Evolutionary conservation across 2,888 invertebrate species (phyloP), one percentile per base, ranked within the genome.

Genomic region (Odontothrips loti): DNA sequence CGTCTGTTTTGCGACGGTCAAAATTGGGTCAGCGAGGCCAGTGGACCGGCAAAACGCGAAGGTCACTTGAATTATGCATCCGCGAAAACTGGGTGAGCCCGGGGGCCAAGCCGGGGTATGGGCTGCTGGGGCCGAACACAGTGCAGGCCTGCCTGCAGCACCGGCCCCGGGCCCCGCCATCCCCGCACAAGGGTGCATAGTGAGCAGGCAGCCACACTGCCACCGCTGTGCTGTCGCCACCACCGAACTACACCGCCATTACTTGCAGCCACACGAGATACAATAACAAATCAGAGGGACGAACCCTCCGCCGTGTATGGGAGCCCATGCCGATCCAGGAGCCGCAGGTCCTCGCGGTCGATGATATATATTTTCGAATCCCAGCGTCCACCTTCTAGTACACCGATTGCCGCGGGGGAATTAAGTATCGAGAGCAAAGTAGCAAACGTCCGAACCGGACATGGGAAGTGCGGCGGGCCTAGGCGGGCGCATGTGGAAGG

Each of bases 61-160:
- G 68, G 68, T 75, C 68, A 75, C 68, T 75, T 75, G 68, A 23
- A 75, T 75, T 75, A 75, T 75, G 68, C 68, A 75, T 58, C 58
- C n/a, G 58, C 58, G 58, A 58, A 27, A 27, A 75, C 23, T 75
- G 68, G 68, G 68, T 27, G 27, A 68, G 68, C 23, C 23, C 10
- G 23, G 12, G 34, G 78, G n/a, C 23, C 11, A 11, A 27, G 68
- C 6, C 23, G 68, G 23, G 27, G 58, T 15, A 10, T 2, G 58
- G 58, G 17, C 58, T 10, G 34, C 34, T 43, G 34, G 34, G 58
- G 58, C 58, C 58, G 15, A n/a, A 58, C 58, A 6, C 34, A 6
- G 58, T 58, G 58, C 6, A n/a, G 58, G 58, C 17, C 58, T n/a
- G 58, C 58, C 58, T 43, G 34, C 34, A 43, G 34, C 34, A 20